Evolutionary conservation across 2,888 invertebrate species (phyloP).

Genomic region (Perizoma flavofasciatum): DNA sequence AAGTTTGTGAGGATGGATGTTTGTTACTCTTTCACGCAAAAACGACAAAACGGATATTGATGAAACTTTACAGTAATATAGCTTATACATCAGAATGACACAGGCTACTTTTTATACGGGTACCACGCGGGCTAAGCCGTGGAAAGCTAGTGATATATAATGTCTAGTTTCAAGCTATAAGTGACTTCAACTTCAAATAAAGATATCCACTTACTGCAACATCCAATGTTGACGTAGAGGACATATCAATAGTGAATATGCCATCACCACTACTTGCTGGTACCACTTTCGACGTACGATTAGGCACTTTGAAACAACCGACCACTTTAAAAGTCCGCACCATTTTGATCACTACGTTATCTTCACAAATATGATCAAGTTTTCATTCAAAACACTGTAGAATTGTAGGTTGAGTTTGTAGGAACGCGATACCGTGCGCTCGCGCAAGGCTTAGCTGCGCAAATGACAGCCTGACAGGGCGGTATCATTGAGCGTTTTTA

Average conservation of each 20-base stretch:
- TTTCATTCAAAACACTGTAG: constrained; percentile 38
- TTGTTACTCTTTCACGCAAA: too few relatives aligned
- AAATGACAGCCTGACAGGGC: constrained; percentile 33
- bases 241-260: constrained; percentile 71
- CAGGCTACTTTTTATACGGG: too few relatives aligned
- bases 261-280: constrained; percentile 62
- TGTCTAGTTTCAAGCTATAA: too few relatives aligned
- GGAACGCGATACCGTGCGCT: constrained; percentile 59
- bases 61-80: too few relatives aligned
- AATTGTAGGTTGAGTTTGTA: constrained; percentile 19
- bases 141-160: too few relatives aligned
- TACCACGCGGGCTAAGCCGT: too few relatives aligned
- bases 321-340: constrained; percentile 70
- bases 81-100: too few relatives aligned
- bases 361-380: constrained; percentile 41
- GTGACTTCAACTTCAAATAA: neutral
- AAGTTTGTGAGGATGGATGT: too few relatives aligned
- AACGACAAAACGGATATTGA: too few relatives aligned
- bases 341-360: constrained; percentile 49
- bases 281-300: constrained; percentile 64
- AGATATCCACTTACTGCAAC: constrained; percentile 63
- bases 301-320: constrained; percentile 68
- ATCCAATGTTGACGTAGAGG: constrained; percentile 71
- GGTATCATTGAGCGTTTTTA: constrained; percentile 29
- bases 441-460: constrained; percentile 32